Evolutionary conservation across 2,888 invertebrate genomes (phyloP).

Genomic region (Alsophila aescularia): DNA sequence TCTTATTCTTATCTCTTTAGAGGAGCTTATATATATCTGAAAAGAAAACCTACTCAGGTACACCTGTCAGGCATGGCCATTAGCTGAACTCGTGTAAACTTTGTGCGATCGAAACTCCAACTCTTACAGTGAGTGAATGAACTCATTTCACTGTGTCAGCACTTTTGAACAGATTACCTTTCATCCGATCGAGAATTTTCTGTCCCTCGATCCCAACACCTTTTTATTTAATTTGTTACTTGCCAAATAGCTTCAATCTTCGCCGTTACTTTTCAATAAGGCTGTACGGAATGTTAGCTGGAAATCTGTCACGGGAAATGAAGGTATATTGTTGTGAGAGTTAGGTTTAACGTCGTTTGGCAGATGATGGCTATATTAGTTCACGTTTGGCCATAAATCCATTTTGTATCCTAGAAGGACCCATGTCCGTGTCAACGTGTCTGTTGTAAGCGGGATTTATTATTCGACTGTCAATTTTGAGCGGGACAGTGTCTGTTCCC

Average conservation of each 20-base stretch:
- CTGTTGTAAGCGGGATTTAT: constrained; percentile 19
- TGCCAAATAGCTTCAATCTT: constrained; percentile 13
- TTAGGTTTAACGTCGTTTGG: neutral
- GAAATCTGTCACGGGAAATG: neutral
- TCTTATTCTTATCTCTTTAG: no score
- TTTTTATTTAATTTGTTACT: constrained; percentile 17
- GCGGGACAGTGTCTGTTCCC: neutral
- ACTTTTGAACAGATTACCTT: constrained; percentile 9
- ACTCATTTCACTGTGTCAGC: neutral
- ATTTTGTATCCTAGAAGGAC: constrained; percentile 20
- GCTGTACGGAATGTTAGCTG: neutral
- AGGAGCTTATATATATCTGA: no score
- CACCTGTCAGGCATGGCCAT: no score
- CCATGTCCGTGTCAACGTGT: constrained; percentile 24
- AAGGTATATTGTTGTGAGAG: neutral
- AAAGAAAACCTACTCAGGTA: no score
- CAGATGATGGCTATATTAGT: constrained; percentile 7
- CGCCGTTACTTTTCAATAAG: constrained; percentile 16
- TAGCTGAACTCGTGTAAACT: neutral
- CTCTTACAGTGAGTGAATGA: neutral
- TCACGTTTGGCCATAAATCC: constrained; percentile 10
- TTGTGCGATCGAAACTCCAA: neutral
- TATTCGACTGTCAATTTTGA: constrained; percentile 15
- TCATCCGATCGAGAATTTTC: constrained; percentile 7
- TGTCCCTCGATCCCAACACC: neutral